Percentiles rank a stretch among this genome's conserved stretches.
Conservation (phyloP, 2,888 invertebrate species). For the Orchesella flavescens region DNA sequence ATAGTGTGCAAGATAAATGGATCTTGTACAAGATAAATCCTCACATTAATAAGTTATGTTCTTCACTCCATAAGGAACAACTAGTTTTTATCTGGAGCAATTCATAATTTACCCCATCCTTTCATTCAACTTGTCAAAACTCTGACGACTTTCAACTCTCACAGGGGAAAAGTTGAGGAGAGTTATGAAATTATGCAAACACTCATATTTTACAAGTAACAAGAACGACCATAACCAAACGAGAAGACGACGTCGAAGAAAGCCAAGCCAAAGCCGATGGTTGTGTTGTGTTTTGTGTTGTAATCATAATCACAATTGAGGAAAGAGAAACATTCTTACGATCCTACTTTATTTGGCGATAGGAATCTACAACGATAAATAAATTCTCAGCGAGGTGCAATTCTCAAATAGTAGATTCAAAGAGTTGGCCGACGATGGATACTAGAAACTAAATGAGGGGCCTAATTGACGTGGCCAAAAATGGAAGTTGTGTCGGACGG, state of each 20-base stretch:
- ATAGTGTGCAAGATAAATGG: too few relatives aligned
- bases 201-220: conserved; percentile 11
- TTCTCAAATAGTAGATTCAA: conserved; percentile 50
- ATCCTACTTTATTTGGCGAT: conserved; percentile 57
- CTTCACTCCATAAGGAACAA: not conserved
- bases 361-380: conserved; percentile 41
- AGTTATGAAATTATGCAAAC: conserved; percentile 20
- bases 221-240: not conserved
- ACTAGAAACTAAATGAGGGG: conserved; percentile 43
- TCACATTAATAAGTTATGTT: too few relatives aligned
- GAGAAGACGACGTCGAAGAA: not conserved
- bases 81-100: conserved; percentile 21
- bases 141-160: too few relatives aligned
- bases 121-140: conserved; percentile 34
- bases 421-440: conserved; percentile 44
- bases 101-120: conserved; percentile 31
- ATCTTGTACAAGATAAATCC: too few relatives aligned
- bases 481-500: conserved; percentile 34
- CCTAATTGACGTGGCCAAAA: conserved; percentile 59
- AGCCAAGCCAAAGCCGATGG: not conserved
- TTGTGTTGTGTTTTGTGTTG: too few relatives aligned
- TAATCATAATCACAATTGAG: conserved; percentile 6
- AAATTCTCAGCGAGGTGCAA: conserved; percentile 56
- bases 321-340: conserved; percentile 20
- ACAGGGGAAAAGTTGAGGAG: conserved; percentile 22